Evolutionary conservation across 37 sponge, comb jelly and placozoan genomes (phyloP), one percentile per base, ranked within the genome.

Genomic region (Tethya wilhelma): DNA sequence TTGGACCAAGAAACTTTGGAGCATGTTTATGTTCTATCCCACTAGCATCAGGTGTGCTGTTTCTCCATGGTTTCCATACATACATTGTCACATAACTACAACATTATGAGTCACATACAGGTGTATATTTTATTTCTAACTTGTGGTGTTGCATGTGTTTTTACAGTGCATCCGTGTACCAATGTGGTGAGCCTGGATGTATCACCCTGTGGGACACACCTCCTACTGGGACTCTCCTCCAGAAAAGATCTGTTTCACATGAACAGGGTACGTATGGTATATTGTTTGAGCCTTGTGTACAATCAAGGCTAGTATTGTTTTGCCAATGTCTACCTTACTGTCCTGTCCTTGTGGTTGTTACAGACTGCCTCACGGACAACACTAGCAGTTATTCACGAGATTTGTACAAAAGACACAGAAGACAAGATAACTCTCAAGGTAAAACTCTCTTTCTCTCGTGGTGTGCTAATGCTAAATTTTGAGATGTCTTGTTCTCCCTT

Each of bases 121-220:
- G 26, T 66, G 4, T 20, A 19, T 66, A 3, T 7, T 31, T 33
- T 19, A 34, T 33, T 2, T 66, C 4, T 26, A 2, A 33, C 67
- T 34, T 63, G 64, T 29, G 26, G 25, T 8, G 9, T 8, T n/a
- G 8, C 9, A 29, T 63, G 9, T 26, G 8, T 12, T 63, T 8
- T 29, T 63, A 9, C 64, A 9, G 30, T 9, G 26, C 31, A 29
- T 22, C 64, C 64, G 20, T 14, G 14, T 49, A 49, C 53, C 34
- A 53, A 42, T 73, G 57, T 73, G 20, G 25, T 75, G 20, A 75
- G 64, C 36, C 42, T 78, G 39, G 71, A 69, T 58, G 17, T 80
- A 23, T 44, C 55, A 59, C 69, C 59, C 5, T 69, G 71, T 57
- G 41, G 56, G 33, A 69, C 42, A 38, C 38, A 53, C 40, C 81